These are phyloP conservation scores for Melospiza georgiana DNA, from an alignment of 2,113 vertebrate species.

Conservation along the genomic window DNA sequence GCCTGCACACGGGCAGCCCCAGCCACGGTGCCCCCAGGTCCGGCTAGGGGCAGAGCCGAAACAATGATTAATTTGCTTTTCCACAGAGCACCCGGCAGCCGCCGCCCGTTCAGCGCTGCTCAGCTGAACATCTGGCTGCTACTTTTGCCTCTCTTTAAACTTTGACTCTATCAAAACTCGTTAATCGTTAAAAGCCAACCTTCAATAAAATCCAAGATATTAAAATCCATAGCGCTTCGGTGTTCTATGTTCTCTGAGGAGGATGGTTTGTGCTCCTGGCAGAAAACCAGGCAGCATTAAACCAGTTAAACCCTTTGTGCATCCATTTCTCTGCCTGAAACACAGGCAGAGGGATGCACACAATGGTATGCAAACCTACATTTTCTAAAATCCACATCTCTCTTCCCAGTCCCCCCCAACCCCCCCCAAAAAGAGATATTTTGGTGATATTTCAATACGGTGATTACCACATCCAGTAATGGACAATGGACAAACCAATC, in stretches of 20 bases:
- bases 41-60: background rate
- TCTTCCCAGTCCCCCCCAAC: rapidly evolving
- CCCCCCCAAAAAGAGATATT: rapidly evolving
- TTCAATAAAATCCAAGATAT: background rate
- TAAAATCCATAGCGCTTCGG: background rate
- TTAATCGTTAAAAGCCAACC: background rate
- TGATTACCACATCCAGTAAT: background rate
- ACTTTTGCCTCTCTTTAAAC: background rate
- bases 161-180: background rate
- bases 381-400: background rate
- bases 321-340: background rate
- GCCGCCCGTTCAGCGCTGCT: background rate
- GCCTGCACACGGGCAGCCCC: rapidly evolving
- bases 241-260: background rate
- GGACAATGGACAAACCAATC: background rate
- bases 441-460: background rate
- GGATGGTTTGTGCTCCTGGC: background rate
- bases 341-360: background rate
- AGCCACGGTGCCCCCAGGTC: background rate
- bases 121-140: background rate
- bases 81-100: background rate
- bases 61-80: background rate
- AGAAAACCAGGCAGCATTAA: background rate
- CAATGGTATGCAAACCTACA: background rate
- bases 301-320: background rate